These are phyloP conservation scores for Lethenteron camtschaticum DNA, from an alignment of 2,113 vertebrate species.

Conservation along the genomic window DNA sequence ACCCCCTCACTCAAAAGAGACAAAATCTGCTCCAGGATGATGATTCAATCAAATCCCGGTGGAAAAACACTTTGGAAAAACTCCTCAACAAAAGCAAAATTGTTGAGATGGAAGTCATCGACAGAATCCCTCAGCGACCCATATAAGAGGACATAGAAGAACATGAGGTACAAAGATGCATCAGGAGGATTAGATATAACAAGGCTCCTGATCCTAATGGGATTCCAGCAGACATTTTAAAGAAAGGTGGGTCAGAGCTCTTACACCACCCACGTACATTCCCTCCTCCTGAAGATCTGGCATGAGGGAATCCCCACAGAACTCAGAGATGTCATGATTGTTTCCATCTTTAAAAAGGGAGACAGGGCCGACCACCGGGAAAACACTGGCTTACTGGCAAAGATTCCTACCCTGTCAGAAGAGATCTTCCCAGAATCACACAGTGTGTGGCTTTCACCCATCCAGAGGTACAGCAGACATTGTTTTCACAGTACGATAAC, in stretches of 20 bases:
- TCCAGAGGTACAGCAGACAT: not conserved
- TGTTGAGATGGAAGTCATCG: not conserved
- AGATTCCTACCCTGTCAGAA: not conserved
- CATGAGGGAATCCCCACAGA: not conserved
- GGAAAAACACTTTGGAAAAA: not conserved
- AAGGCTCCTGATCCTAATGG: not conserved
- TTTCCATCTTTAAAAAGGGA: not conserved
- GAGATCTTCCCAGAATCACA: not conserved
- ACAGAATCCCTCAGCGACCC: not conserved
- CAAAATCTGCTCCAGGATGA: not conserved
- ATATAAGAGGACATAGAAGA: not conserved
- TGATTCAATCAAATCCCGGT: not conserved
- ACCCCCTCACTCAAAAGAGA: not conserved
- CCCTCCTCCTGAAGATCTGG: not conserved
- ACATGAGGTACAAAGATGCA: not conserved
- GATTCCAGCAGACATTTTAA: not conserved
- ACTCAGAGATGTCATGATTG: not conserved
- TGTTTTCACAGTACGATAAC: not conserved
- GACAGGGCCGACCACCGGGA: not conserved
- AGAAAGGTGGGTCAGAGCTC: conserved; percentile 1
- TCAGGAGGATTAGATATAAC: not conserved
- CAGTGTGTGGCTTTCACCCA: not conserved
- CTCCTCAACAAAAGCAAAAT: not conserved
- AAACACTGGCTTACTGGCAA: not conserved
- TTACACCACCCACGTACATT: not conserved